phyloP scores from a whole-genome alignment of 2,888 invertebrate species.

The Pseudeuparius sepicola region DNA sequence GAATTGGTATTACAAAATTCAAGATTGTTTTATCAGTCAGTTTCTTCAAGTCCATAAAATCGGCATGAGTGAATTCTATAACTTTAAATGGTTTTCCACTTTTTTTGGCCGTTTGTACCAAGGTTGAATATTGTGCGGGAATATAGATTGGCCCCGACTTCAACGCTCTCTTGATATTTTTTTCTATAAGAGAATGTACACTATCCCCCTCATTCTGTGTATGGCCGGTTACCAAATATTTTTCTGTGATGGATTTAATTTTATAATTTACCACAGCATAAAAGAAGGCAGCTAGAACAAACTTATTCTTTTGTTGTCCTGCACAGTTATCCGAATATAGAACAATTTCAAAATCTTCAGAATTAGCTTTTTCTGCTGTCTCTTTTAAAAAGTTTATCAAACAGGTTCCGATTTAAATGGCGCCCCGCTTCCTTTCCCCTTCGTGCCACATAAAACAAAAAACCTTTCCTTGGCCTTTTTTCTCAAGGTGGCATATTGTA shows the following conservation, averaged over 20 bases:
- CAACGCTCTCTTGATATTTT: slow-evolving; percentile 7
- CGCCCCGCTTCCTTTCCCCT: slow-evolving; percentile 23
- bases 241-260: slow-evolving; percentile 12
- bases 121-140: slow-evolving; percentile 4
- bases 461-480: slow-evolving; percentile 14
- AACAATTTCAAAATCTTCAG: slow-evolving; percentile 13
- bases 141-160: slow-evolving; percentile 8
- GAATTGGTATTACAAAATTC: slow-evolving; percentile 5
- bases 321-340: slow-evolving; percentile 10
- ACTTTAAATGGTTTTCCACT: slow-evolving; percentile 5
- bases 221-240: slow-evolving; percentile 9
- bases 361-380: slow-evolving; percentile 8
- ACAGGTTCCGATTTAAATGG: slow-evolving; percentile 13
- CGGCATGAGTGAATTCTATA: slow-evolving; percentile 2
- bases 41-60: slow-evolving; percentile 7
- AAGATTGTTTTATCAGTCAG: neutral
- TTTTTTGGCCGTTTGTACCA: slow-evolving; percentile 8
- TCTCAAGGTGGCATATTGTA: slow-evolving; percentile 22
- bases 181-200: slow-evolving; percentile 6
- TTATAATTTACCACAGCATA: slow-evolving; percentile 12
- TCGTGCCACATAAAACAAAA: slow-evolving; percentile 21
- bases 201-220: slow-evolving; percentile 2
- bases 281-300: slow-evolving; percentile 6
- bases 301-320: slow-evolving; percentile 8
- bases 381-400: slow-evolving; percentile 14